Evolutionary conservation across 2,888 invertebrate species (phyloP), one percentile per base, ranked within the genome.

Genomic region (Meteorus colon): DNA sequence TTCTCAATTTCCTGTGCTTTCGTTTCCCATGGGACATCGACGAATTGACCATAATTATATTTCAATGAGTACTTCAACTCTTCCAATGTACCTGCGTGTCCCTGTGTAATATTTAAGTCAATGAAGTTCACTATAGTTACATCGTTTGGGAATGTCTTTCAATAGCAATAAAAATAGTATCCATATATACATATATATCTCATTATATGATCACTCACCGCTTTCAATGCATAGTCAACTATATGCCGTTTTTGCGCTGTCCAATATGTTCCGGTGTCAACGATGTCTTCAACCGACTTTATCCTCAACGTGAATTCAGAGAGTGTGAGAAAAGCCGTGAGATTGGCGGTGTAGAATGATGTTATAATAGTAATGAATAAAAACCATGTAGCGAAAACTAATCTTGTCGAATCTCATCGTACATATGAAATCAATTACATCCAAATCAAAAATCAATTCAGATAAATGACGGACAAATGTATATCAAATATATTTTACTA

Each of bases 381-480:
- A 97, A 97, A 97, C 97, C 97, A 97, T 0, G 96, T 96, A 12
- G 96, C 96, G 89, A 97, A 96, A 10, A 96, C 91, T 51, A 97
- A 91, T 71, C 97, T 92, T 0, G 96, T 94, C 27, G 96, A 94
- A 89, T 96, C 97, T 96, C 14, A 92, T 90, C 81, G 77, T 63
- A 60, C 34, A 59, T 14, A 19, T 65, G n/a, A 37, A 31, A 63
- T 60, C 1, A 60, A 60, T 29, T 10, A 24, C 59, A 19, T 24
- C 59, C 8, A 4, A 60, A 5, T 60, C 24, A 27, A 1, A 5
- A 14, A 5, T 16, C 2, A 5, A 59, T 27, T 24, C 24, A 16
- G 8, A 29, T 14, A n/a, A 63, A 63, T 60, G 62, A 4, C 6
- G 8, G 1, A 67, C 16, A 68, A 24, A 45, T 67, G 34, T n/a